A percentile compares a stretch with the other conserved stretches of the same genome.
These are phyloP conservation scores for Cremastinae sp. DNA, from an alignment of 2,888 invertebrate genomes.

Conservation along the genomic window DNA sequence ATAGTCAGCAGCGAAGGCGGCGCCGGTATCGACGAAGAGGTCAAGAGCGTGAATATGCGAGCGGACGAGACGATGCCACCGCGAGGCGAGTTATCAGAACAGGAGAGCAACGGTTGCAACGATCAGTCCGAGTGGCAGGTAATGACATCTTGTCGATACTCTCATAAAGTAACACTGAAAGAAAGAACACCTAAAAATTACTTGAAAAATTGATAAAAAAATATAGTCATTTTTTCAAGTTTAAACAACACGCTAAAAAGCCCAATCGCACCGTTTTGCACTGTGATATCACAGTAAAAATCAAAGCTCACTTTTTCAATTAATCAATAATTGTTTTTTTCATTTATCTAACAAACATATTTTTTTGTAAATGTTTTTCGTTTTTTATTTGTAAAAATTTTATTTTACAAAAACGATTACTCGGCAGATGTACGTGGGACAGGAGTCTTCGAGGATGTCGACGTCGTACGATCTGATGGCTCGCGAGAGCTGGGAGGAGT, in stretches of 20 bases:
- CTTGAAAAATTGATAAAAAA: neutral
- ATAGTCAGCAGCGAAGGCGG: slow-evolving; percentile 78
- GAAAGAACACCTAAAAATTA: neutral
- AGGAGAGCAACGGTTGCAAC: slow-evolving; percentile 91
- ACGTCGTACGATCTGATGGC: slow-evolving; percentile 85
- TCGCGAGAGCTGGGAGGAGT: slow-evolving; percentile 86
- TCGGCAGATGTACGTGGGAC: slow-evolving; percentile 82
- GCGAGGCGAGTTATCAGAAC: slow-evolving; percentile 91
- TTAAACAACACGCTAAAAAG: neutral
- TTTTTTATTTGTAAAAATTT: neutral
- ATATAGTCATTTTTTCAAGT: neutral
- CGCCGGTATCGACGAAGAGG: slow-evolving; percentile 77
- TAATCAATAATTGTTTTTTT: slow-evolving; percentile 3
- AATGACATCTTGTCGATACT: slow-evolving; percentile 68
- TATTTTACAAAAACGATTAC: neutral
- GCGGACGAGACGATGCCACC: slow-evolving; percentile 94
- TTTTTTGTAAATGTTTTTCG: neutral
- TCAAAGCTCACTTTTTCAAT: neutral
- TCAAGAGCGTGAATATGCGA: slow-evolving; percentile 86
- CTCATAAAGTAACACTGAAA: slow-evolving; percentile 6
- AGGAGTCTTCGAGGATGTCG: slow-evolving; percentile 81
- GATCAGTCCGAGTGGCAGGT: slow-evolving; percentile 90
- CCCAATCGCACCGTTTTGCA: too few relatives aligned
- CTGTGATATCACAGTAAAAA: too few relatives aligned
- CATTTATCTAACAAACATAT: neutral